phyloP scores from a whole-genome alignment of 2,888 invertebrate genomes.

The Aphelenchoides bicaudatus region DNA sequence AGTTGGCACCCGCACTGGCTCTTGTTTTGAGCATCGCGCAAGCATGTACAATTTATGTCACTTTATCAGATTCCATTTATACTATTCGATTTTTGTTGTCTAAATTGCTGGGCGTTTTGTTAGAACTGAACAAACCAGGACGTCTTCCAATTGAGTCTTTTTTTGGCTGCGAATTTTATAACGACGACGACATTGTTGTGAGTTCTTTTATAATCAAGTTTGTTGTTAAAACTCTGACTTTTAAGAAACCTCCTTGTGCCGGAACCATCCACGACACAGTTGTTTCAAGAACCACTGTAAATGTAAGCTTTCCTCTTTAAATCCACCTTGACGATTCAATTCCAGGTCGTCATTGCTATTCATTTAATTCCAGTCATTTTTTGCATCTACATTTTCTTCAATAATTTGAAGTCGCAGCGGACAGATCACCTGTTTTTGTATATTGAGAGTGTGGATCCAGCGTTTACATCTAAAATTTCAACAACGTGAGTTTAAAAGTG shows the following conservation, averaged over 20 bases:
- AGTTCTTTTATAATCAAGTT: slow-evolving; percentile 4
- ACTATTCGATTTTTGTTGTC: slow-evolving; percentile 41
- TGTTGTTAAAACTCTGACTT: neutral
- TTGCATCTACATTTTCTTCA: slow-evolving; percentile 34
- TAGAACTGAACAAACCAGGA: slow-evolving; percentile 36
- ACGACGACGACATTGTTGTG: slow-evolving; percentile 45
- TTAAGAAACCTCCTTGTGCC: slow-evolving; percentile 39
- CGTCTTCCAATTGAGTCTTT: slow-evolving; percentile 38
- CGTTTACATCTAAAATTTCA: neutral
- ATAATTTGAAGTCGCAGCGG: slow-evolving; percentile 32
- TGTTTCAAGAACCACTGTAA: slow-evolving; percentile 35
- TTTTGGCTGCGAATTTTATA: slow-evolving; percentile 43
- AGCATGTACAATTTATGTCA: slow-evolving; percentile 40
- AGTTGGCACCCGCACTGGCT: slow-evolving; percentile 39
- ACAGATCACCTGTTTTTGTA: slow-evolving; percentile 41
- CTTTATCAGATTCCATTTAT: slow-evolving; percentile 39
- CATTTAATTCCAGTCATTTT: slow-evolving; percentile 40
- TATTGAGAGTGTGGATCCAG: slow-evolving; percentile 37
- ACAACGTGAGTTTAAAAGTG: too few species aligned
- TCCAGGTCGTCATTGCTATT: slow-evolving; percentile 34
- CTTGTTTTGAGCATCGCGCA: slow-evolving; percentile 35
- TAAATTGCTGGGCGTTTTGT: slow-evolving; percentile 33
- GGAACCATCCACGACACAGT: slow-evolving; percentile 46
- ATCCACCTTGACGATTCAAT: slow-evolving; percentile 16
- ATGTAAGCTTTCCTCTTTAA: too few species aligned